Base-by-base conservation (phyloP, 2,113 vertebrate genomes). In the Sinocyclocheilus anshuiensis region DNA sequence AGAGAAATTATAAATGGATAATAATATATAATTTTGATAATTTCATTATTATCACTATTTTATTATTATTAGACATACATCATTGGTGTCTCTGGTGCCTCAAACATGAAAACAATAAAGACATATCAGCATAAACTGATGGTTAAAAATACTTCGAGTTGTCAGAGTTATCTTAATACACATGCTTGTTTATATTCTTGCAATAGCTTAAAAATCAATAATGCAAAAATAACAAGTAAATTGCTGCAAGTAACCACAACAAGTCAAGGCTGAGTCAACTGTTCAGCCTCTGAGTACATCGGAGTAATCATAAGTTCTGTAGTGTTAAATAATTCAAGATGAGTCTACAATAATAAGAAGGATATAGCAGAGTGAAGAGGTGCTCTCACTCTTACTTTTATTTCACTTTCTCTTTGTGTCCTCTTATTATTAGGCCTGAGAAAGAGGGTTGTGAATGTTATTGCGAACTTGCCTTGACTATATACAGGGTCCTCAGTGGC, bases 401-500 rank as follows among this genome's bases (percentile, higher is more conserved):
- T 26, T 81, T 50, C 2, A 18, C 33, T n/a, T 42, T 81, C 9
- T 50, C 29, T 80, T n/a, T 42, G 53, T 80, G 36, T 4, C n/a
- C 24, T 29, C 42, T 18, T 48, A 29, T 81, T 67, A 13, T 65
- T 29, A 18, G 29, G 53, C 20, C 77, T 29, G 50, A 69, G 65
- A 69, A 29, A 29, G 18, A 39, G 12, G 75, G 75, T 26, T 29
- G 48, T 77, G 61, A 67, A 48, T 67, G 39, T 48, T 48, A 81
- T 50, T 81, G 61, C 29, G 61, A 50, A 26, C 42, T 81, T 39
- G 3, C 22, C 36, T 42, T 65, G 59, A 65, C 33, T 81, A 59
- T 26, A 53, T 16, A 42, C 12, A 36, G 50, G 42, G 36, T 79
- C 76, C 88, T 67, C 69, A 76, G 76, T 84, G 55, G 65, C 67